Base-by-base conservation (phyloP, 2,113 vertebrate genomes). In the Neomonachus schauinslandi region DNA sequence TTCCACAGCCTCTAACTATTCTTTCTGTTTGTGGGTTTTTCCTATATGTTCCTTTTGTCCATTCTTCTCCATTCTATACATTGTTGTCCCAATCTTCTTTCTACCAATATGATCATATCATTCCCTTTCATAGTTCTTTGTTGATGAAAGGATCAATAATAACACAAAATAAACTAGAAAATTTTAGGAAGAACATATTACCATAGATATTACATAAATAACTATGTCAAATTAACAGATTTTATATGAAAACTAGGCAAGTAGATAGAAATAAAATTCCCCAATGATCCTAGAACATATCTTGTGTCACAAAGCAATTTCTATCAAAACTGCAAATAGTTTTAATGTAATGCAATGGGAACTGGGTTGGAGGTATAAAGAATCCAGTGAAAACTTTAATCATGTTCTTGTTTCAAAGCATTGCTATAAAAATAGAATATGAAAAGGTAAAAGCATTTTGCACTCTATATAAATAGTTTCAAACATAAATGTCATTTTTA, bases 401-500 rank as follows among this genome's bases (percentile, higher is more conserved):
- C 21, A 33, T 49, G 39, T 67, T 67, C 7, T 15, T 83, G 0
- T 36, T 94, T 86, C 18, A 92, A 51, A 96, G 9, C 11, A 83
- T 77, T 92, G 7, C 22, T 93, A 1, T 77, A 83, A 61, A 36
- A 31, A 61, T 77, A 96, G 6, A n/a, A 57, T 55, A 67, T 22
- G 4, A 65, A 42, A 88, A 53, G 31, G 4, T n/a, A 57, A 57
- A 69, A 11, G 5, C 71, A 88, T n/a, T 94, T 82, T 97, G 21
- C 11, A 46, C 9, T 85, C 19, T 88, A 46, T 46, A 63, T 31
- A 72, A 9, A 28, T 86, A 26, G 2, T 74, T 93, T 84, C 24
- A 81, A 82, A 69, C 53, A 84, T 79, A 84, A 77, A 63, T 74
- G 26, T 55, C 21, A 51, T 67, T 83, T 97, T 80, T 87, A 92